Conservation (phyloP, 2,888 invertebrate genomes). For the Drosophila flavopinicola region DNA sequence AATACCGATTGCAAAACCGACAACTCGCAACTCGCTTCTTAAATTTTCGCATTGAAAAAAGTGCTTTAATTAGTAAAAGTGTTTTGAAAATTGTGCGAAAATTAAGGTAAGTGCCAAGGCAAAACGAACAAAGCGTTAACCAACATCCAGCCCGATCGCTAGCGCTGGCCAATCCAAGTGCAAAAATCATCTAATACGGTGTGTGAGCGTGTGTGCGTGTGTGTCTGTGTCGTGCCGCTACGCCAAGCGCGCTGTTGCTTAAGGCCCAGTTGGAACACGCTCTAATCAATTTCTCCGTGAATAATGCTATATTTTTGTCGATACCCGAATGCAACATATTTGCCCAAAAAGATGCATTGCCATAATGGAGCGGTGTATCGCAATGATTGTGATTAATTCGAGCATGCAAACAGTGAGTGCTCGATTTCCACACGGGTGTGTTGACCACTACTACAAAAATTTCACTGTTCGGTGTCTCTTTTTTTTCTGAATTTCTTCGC, state of each 20-base stretch:
- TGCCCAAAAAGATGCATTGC: not conserved
- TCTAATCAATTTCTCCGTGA: constrained; percentile 16
- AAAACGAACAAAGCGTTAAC: constrained; percentile 13
- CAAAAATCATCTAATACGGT: constrained; percentile 52
- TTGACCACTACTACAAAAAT: constrained; percentile 39
- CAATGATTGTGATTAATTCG: constrained; percentile 1
- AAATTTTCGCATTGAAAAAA: constrained; percentile 66
- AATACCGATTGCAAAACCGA: constrained; percentile 63
- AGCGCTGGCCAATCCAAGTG: constrained; percentile 35
- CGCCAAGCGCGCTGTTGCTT: constrained; percentile 64
- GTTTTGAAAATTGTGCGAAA: constrained; percentile 65
- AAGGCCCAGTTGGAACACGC: constrained; percentile 53
- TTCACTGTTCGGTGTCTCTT: constrained; percentile 60
- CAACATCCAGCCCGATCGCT: constrained; percentile 19
- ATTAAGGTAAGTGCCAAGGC: constrained; percentile 54
- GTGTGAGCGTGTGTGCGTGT: constrained; percentile 31
- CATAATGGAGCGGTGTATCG: constrained; percentile 3
- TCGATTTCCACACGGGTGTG: constrained; percentile 57
- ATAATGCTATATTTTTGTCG: constrained; percentile 5
- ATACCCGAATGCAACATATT: not conserved
- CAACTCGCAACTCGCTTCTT: constrained; percentile 61
- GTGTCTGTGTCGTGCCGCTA: constrained; percentile 57
- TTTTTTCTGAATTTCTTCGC: constrained; percentile 67
- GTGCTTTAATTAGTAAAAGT: constrained; percentile 66
- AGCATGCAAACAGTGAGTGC: constrained; percentile 32